Percentiles rank a stretch among this genome's conserved stretches.
phyloP scores from a whole-genome alignment of 2,797 vertebrate genomes.

The Acrossocheilus wenchowensis region DNA sequence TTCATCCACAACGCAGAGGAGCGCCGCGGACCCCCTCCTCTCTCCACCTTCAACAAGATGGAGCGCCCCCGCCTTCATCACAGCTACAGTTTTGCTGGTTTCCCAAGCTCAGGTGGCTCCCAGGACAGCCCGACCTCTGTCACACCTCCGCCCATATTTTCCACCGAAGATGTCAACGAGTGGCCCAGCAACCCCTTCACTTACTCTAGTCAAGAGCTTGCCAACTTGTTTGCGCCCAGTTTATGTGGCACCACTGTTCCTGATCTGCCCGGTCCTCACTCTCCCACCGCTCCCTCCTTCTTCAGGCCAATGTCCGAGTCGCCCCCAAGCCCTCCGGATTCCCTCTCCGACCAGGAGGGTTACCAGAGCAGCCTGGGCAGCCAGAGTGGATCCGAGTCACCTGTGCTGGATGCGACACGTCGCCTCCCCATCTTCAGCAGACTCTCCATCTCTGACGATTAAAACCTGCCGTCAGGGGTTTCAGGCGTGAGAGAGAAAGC shows the following conservation, averaged over 20 bases:
- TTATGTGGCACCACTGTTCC: constrained; percentile 74
- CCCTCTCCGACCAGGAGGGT: constrained; percentile 88
- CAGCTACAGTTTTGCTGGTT: constrained; percentile 89
- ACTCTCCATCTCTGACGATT: constrained; percentile 90
- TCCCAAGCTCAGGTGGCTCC: constrained; percentile 79
- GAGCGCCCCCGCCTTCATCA: constrained; percentile 87
- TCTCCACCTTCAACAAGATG: constrained; percentile 68
- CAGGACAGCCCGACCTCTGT: constrained; percentile 86
- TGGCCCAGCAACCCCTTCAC: constrained; percentile 84
- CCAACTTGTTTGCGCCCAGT: constrained; percentile 80
- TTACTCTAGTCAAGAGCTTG: constrained; percentile 85
- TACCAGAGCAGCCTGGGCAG: constrained; percentile 89
- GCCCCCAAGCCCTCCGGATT: constrained; percentile 84
- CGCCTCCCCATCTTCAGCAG: constrained; percentile 93
- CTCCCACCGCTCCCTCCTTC: constrained; percentile 77
- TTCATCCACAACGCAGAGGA: constrained; percentile 87
- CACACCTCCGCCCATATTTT: constrained; percentile 84
- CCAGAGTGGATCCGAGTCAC: constrained; percentile 87
- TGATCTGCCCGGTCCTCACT: constrained; percentile 49
- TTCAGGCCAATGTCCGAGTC: constrained; percentile 82
- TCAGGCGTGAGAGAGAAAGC: constrained; percentile 15
- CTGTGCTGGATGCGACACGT: constrained; percentile 84
- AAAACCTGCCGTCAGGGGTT: constrained; percentile 23
- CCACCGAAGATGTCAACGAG: constrained; percentile 78
- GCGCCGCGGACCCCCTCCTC: constrained; percentile 72